Evolutionary conservation across 1,140 invertebrate species (phyloP), one percentile per base, ranked within the genome.

Genomic region (Apis laboriosa): DNA sequence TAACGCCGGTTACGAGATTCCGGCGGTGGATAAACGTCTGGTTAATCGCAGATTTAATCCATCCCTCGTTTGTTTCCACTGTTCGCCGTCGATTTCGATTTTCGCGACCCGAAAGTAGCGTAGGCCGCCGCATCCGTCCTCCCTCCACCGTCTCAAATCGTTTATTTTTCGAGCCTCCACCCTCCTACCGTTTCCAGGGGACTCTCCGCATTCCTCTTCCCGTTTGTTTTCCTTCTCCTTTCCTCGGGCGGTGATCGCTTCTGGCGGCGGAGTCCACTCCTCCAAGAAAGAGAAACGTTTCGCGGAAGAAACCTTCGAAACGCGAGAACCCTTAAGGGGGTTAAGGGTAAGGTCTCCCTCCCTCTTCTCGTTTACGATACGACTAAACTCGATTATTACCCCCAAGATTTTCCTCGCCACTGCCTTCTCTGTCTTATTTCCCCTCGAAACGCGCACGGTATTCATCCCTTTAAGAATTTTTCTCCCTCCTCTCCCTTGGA

Each of bases 321-420:
- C 17, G 71, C 78, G 71, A 70, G 63, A 68, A 67, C 55, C 77
- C 71, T n/a, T 21, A 24, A 24, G 24, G 21, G 55, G 55, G 64
- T 72, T 67, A 56, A 43, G 49, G 56, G 83, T 84, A 84, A 84
- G 64, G 12, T 80, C 70, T 74, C 34, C 75, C 70, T 34, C 34
- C 70, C 83, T 74, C 66, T 80, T 75, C 71, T 74, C 67, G 66
- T 34, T 67, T 80, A 73, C 71, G 53, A 84, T 63, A 77, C 49
- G 53, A 43, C 72, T 63, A 84, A 84, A 80, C 53, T 81, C 83
- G 78, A 84, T 80, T 84, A 84, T 64, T 63, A 19, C 55, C 64
- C 64, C 70, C 28, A 71, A 80, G 78, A 81, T 81, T 81, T 43
- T 84, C 71, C 51, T 67, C 24, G 1, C n/a, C 34, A 9, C 49